Evolutionary conservation across 1,140 invertebrate species (phyloP), one percentile per base, ranked within the genome.

Genomic region (Coboldia fuscipes): DNA sequence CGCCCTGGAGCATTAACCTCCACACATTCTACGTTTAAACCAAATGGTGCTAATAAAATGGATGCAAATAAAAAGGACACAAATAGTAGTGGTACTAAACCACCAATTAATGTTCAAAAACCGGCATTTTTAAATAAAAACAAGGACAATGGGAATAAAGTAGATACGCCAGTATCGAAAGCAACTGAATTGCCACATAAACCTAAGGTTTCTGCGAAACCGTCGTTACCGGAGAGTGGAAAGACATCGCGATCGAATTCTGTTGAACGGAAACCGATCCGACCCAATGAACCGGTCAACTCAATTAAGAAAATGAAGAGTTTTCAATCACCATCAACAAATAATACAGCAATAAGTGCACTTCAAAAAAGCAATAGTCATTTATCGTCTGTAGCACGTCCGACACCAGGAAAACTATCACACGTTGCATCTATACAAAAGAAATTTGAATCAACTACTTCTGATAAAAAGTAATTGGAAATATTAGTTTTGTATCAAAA

Each of bases 391-490:
- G 61, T 42, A 12, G 44, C 55, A 8, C 56, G 56, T 41, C 41
- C 52, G 17, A 59, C 56, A 24, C 50, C 61, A 5, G 52, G 57
- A 4, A 65, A 66, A 47, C 63, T 63, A 30, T 73, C 70, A 3
- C 75, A 70, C 41, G 73, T 79, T 19, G 72, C 75, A 1, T 72
- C 70, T 19, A 54, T 79, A 32, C 75, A 79, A 42, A 70, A 75
- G 38, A 77, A 75, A 47, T 79, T 79, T 44, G 73, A 79, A 24
- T n/a, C n/a, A n/a, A n/a, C n/a, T n/a, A n/a, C n/a, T n/a, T n/a
- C n/a, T n/a, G n/a, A n/a, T n/a, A n/a, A n/a, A n/a, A n/a, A n/a
- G n/a, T n/a, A n/a, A n/a, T n/a, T n/a, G n/a, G n/a, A n/a, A n/a
- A n/a, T n/a, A n/a, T n/a, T n/a, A n/a, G n/a, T n/a, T n/a, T n/a